phyloP scores from a whole-genome alignment of 1,140 invertebrate genomes.

The Tigriopus japonicus region DNA sequence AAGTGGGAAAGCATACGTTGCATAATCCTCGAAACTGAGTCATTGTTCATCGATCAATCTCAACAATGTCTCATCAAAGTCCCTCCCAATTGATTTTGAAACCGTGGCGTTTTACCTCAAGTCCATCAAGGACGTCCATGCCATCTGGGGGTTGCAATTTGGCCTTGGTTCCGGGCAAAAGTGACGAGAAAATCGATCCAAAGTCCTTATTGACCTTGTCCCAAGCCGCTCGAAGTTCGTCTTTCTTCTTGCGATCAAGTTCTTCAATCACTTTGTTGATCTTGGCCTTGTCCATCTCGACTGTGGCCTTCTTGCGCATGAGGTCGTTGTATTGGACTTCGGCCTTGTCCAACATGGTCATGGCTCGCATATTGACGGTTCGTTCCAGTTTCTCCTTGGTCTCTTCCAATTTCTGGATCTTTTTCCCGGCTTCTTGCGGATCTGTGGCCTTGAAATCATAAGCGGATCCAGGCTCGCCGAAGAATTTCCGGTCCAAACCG shows the following conservation, averaged over 20 bases:
- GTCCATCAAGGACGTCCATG: constrained; percentile 51
- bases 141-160: constrained; percentile 57
- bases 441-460: constrained; percentile 37
- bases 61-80: no score
- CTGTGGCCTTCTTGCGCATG: constrained; percentile 54
- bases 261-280: constrained; percentile 62
- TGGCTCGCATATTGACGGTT: constrained; percentile 63
- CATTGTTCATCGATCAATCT: no score
- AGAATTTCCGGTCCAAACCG: constrained; percentile 49
- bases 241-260: constrained; percentile 72
- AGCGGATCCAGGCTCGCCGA: constrained; percentile 42
- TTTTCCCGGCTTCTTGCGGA: constrained; percentile 35
- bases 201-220: constrained; percentile 73
- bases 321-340: constrained; percentile 68
- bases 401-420: constrained; percentile 41
- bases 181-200: constrained; percentile 79
- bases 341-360: constrained; percentile 61
- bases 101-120: no score
- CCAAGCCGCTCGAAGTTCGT: constrained; percentile 57
- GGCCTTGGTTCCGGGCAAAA: constrained; percentile 73
- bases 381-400: constrained; percentile 50
- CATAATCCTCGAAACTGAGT: no score
- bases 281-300: constrained; percentile 66
- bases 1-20: no score
- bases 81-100: no score